These are phyloP conservation scores for Coenonympha arcania DNA, from an alignment of 2,888 invertebrate species.

Conservation along the genomic window DNA sequence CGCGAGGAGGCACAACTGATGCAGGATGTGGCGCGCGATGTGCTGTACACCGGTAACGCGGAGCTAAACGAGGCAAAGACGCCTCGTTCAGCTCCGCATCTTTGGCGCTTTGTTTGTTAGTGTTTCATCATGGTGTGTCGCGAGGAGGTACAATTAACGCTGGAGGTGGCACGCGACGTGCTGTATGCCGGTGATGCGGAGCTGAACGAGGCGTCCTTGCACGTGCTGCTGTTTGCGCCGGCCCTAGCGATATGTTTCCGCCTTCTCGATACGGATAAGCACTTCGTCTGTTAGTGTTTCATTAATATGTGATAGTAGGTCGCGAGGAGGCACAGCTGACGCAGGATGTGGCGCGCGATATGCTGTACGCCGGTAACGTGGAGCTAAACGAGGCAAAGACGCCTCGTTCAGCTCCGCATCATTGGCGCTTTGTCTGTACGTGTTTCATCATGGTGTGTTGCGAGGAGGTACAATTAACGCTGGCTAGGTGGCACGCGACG, in stretches of 20 bases:
- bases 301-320: slow-evolving; percentile 61
- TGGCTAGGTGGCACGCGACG: slow-evolving; percentile 46
- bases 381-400: slow-evolving; percentile 57
- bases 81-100: slow-evolving; percentile 50
- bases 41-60: slow-evolving; percentile 57
- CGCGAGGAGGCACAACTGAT: slow-evolving; percentile 51
- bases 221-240: slow-evolving; percentile 43
- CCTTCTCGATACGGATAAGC: slow-evolving; percentile 44
- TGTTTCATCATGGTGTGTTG: slow-evolving; percentile 64
- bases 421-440: slow-evolving; percentile 57
- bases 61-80: slow-evolving; percentile 57
- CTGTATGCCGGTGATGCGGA: slow-evolving; percentile 58
- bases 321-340: slow-evolving; percentile 51
- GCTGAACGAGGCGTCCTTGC: slow-evolving; percentile 54
- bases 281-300: slow-evolving; percentile 61
- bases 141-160: slow-evolving; percentile 47
- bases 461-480: slow-evolving; percentile 47
- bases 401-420: slow-evolving; percentile 50
- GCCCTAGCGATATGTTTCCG: slow-evolving; percentile 59
- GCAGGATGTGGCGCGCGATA: slow-evolving; percentile 45
- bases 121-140: slow-evolving; percentile 63
- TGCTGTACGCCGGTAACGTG: slow-evolving; percentile 57
- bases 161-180: slow-evolving; percentile 47
- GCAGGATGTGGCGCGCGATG: slow-evolving; percentile 45
- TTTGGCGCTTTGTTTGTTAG: slow-evolving; percentile 57